Base-by-base conservation (phyloP, 2,888 invertebrate genomes). In the Microchrysa polita region DNA sequence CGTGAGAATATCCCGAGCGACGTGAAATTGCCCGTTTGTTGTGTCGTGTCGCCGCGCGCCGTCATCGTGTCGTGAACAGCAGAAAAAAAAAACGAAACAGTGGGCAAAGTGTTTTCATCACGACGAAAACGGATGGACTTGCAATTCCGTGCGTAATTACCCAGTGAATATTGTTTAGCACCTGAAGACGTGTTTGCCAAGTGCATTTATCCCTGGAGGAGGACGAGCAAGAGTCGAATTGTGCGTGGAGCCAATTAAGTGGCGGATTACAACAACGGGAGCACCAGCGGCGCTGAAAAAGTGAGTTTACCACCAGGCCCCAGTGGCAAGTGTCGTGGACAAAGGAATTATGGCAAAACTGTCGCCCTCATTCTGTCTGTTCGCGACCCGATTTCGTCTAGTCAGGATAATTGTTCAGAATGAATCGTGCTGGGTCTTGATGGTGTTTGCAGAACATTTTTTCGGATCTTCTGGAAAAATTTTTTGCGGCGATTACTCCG, bases 261-360 rank as follows among this genome's bases (percentile, higher is more conserved):
- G 22, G 65, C 48, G 48, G 65, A 65, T 44, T 44, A n/a, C n/a
- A 9, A n/a, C 65, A 34, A 48, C 18, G 12, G 27, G 27, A 34
- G 27, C 27, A 48, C 2, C 65, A 65, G 27, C 27, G 65, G 65
- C 48, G 20, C 44, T 22, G 42, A 44, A 23, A 65, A 65, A 65
- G 48, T 48, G 48, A 65, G 65, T 65, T 65, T 65, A 14, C 42
- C n/a, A n/a, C n/a, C n/a, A n/a, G n/a, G n/a, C n/a, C n/a, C n/a
- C 48, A 34, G 27, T 34, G 27, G 27, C 27, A 34, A 34, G 27
- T 34, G 27, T 7, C 27, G 27, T 7, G 65, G 65, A 65, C 65
- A 65, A 65, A 65, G 65, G 65, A 65, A 65, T 7, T 48, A 22
- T 44, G 65, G n/a, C n/a, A n/a, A 14, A 48, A 22, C 48, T 48